A percentile compares a stretch with the other conserved stretches of the same genome.
Evolutionary conservation across 1,140 invertebrate genomes (phyloP).

Genomic region (Drosophila pandora): DNA sequence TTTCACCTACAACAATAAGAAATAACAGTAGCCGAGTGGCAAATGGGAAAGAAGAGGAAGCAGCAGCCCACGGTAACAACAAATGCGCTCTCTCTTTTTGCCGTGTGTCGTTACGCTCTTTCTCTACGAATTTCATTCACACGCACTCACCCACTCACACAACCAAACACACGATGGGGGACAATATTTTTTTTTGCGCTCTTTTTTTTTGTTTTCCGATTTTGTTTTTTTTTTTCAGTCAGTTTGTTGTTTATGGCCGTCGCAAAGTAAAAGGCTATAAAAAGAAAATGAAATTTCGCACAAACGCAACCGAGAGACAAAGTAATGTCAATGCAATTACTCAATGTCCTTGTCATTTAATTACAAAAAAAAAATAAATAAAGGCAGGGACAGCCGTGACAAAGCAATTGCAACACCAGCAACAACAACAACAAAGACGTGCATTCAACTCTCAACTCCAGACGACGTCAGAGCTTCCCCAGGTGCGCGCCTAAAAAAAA

Average conservation of each 20-base stretch:
- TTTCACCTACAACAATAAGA: slow-evolving; percentile 50
- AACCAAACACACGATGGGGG: slow-evolving; percentile 24
- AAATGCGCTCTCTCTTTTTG: slow-evolving; percentile 13
- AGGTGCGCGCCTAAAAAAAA: slow-evolving; percentile 43
- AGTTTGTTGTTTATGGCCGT: slow-evolving; percentile 58
- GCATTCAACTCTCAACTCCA: slow-evolving; percentile 60
- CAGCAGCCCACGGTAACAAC: slow-evolving; percentile 36
- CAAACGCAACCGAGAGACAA: slow-evolving; percentile 41
- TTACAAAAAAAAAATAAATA: slow-evolving; percentile 24
- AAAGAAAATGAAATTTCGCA: slow-evolving; percentile 67
- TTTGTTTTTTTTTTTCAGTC: slow-evolving; percentile 10
- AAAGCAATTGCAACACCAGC: slow-evolving; percentile 19
- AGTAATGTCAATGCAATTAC: slow-evolving; percentile 82
- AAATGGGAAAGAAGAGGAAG: slow-evolving; percentile 11
- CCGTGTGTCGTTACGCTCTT: slow-evolving; percentile 10
- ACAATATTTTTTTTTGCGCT: slow-evolving; percentile 36
- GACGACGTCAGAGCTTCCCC: slow-evolving; percentile 3
- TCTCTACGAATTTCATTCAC: slow-evolving; percentile 65
- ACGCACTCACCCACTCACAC: slow-evolving; percentile 43
- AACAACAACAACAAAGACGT: slow-evolving; percentile 28
- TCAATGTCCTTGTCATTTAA: slow-evolving; percentile 76
- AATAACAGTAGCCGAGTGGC: slow-evolving; percentile 5
- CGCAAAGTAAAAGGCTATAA: slow-evolving; percentile 67
- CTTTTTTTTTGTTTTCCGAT: slow-evolving; percentile 3
- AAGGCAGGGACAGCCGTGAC: slow-evolving; percentile 24